Conservation (phyloP, 2,888 invertebrate species). For the Cancer borealis region DNA sequence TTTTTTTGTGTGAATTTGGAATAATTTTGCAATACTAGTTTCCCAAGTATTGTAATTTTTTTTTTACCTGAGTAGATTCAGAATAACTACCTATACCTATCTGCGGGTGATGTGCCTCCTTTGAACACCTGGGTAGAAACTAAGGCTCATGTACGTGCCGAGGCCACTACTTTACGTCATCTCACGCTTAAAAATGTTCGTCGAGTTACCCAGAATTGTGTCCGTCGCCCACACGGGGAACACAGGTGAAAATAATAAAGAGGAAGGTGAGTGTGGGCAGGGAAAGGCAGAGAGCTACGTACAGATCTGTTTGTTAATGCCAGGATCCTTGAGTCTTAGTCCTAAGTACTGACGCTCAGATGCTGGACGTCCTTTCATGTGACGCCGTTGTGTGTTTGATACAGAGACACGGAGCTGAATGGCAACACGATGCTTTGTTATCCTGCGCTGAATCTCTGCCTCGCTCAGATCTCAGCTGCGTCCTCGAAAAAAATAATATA, state of each 20-base stretch:
- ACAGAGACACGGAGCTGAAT: too few relatives aligned
- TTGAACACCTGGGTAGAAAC: neutral
- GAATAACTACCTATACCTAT: neutral
- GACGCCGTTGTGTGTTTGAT: too few relatives aligned
- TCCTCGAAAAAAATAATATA: neutral
- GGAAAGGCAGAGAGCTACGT: neutral
- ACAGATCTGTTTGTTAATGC: neutral
- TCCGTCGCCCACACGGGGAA: neutral
- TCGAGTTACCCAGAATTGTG: neutral
- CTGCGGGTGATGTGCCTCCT: neutral
- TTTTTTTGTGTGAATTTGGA: neutral
- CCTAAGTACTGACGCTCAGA: neutral
- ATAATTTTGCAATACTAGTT: neutral
- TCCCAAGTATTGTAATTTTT: neutral
- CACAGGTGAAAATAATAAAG: neutral
- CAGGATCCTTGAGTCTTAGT: neutral
- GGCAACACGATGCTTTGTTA: too few relatives aligned
- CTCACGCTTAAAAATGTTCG: neutral
- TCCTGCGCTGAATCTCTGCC: too few relatives aligned
- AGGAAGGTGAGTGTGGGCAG: neutral
- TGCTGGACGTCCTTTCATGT: neutral
- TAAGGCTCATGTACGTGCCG: neutral
- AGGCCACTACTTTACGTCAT: neutral
- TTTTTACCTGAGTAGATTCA: neutral
- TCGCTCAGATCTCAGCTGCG: neutral